phyloP scores from a whole-genome alignment of 2,797 vertebrate species.

The Ptychadena robeensis region DNA sequence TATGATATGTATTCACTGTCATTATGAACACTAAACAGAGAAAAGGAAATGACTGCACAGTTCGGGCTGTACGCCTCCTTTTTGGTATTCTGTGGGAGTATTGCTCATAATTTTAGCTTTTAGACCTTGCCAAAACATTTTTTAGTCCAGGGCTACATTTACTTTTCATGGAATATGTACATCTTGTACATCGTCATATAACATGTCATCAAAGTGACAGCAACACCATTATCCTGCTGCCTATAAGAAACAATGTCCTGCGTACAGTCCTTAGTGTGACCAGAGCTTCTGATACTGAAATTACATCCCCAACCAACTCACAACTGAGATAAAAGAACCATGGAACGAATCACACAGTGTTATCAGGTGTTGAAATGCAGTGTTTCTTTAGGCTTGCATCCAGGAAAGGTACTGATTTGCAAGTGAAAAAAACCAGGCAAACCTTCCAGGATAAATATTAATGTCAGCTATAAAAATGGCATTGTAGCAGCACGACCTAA shows the following conservation, averaged over 20 bases:
- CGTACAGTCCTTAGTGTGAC: not conserved
- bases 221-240: not conserved
- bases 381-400: not conserved
- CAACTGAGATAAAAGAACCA: not conserved
- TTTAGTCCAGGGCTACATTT: too few species aligned
- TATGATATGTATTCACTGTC: too few species aligned
- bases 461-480: not conserved
- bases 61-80: too few species aligned
- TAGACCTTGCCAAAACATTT: too few species aligned
- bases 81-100: too few species aligned
- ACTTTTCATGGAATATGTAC: too few species aligned
- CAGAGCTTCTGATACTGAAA: not conserved
- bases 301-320: not conserved
- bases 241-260: not conserved
- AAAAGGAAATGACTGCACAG: too few species aligned
- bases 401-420: not conserved
- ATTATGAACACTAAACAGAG: too few species aligned
- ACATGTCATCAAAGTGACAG: not conserved
- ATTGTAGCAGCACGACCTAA: not conserved
- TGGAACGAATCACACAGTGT: not conserved
- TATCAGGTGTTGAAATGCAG: conserved; percentile 1
- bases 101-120: too few species aligned
- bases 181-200: too few species aligned
- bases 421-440: not conserved
- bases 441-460: not conserved